Conservation (phyloP, 2,797 vertebrate genomes). For the Poeciliopsis turneri region DNA sequence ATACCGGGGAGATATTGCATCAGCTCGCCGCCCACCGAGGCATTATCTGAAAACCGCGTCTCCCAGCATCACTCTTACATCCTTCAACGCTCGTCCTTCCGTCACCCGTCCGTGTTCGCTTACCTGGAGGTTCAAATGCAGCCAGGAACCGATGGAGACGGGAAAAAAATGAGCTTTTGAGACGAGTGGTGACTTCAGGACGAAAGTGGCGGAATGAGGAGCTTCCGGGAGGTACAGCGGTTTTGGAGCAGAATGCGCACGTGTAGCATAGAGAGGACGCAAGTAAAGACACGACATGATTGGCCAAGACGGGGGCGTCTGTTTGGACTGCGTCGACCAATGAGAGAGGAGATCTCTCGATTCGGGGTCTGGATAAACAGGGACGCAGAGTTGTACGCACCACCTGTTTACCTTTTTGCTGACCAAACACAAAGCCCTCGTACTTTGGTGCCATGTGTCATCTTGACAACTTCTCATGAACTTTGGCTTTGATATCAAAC, state of each 20-base stretch:
- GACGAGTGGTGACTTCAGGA: background rate
- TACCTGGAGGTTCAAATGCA: conserved; percentile 46
- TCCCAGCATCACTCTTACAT: rapidly evolving
- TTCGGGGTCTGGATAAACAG: conserved; percentile 6
- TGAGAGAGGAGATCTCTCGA: conserved; percentile 25
- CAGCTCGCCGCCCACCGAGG: conserved; percentile 21
- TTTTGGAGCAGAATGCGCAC: conserved; percentile 28
- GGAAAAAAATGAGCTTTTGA: too few relatives aligned
- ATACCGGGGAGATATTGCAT: conserved; percentile 43
- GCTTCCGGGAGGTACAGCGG: background rate
- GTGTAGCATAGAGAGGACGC: conserved; percentile 18
- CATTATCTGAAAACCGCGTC: background rate
- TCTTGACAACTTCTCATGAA: conserved; percentile 26
- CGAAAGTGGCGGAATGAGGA: background rate
- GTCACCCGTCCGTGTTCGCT: conserved; percentile 8
- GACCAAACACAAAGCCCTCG: conserved; percentile 12
- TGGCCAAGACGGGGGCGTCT: conserved; percentile 71
- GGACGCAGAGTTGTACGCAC: background rate
- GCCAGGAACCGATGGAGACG: background rate
- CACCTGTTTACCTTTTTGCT: conserved; percentile 54
- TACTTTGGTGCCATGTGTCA: conserved; percentile 26
- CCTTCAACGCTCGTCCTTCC: rapidly evolving
- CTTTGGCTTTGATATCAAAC: background rate
- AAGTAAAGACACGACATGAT: conserved; percentile 22
- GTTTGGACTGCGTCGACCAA: conserved; percentile 36